Evolutionary conservation across 2,888 invertebrate genomes (phyloP), one percentile per base, ranked within the genome.

Genomic region (Sisyra terminalis): DNA sequence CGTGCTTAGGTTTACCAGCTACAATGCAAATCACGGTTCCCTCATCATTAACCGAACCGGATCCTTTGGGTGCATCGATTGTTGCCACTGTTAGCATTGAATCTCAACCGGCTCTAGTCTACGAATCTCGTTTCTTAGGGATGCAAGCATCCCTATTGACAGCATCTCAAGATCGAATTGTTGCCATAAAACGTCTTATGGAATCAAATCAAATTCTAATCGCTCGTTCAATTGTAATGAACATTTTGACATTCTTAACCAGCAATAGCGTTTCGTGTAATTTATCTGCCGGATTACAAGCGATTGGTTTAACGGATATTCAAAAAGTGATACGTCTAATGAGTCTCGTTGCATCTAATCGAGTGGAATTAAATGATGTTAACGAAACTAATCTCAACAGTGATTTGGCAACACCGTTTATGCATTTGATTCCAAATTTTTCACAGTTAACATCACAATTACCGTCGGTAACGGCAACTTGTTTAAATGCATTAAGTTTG

Each of bases 281-380:
- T 40, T 49, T 63, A 40, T 54, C 59, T 3, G 55, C 52, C 35
- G 58, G 57, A 46, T 51, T 63, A 37, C 57, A 61, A 46, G 51
- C 55, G 18, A 60, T 63, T 14, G 62, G 62, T 14, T 56, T 75
- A 44, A 66, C 68, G 2, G 73, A 75, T 54, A 69, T 75, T 29
- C 63, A 67, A 43, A 67, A 71, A 51, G 64, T 74, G 1, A 68
- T 73, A 1, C 63, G 67, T 9, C 59, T 75, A 17, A 74, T 75
- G 75, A 69, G 69, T 16, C 55, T 75, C 42, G 68, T 70, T 35
- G 72, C 74, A 3, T 65, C 67, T 49, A 70, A 70, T 32, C 61
- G 70, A 43, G 65, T 71, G 18, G 66, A 68, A 48, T 56, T 64
- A 3, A 49, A 48, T 24, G 52, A 55, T 43, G 46, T 57, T 10